Base-by-base conservation (phyloP, 2,797 vertebrate species). In the Aselliscus stoliczkanus region DNA sequence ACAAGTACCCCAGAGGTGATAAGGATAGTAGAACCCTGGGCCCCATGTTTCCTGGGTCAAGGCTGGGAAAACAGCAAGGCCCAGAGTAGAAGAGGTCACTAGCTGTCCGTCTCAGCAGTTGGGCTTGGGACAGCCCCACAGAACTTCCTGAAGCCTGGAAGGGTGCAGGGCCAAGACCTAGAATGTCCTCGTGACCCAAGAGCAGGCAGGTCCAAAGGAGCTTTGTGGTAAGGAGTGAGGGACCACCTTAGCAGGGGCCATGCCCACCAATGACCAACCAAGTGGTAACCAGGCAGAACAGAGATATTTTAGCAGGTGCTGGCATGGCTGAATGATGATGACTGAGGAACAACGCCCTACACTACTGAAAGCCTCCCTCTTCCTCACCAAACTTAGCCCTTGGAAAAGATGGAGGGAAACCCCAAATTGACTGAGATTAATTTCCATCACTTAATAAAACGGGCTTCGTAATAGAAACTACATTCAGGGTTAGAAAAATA, bases 401-500 rank as follows among this genome's bases (percentile, higher is more conserved):
- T 44, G 56, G 73, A 44, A 77, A 85, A 88, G 47, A n/a, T 52
- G 67, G 11, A 44, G 29, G 10, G 52, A 67, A 77, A 60, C 25
- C 37, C n/a, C n/a, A 64, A 25, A 84, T 8, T 54, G 64, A 75
- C 60, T 34, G 31, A 93, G 42, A 81, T 76, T 84, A 20, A 88
- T 91, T 91, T 96, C 95, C 72, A n/a, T 75, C 56, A 72, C 47
- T 29, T 79, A 44, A 18, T 86, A 10, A 93, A 67, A 31, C n/a
- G 42, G 34, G n/a, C 31, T 64, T 96, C 70, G 20, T 73, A 14
- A 69, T 5, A 88, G 34, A 93, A 92, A 90, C 37, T 54, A 47
- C 29, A 34, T 54, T 75, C 56, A 54, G 37, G 50, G 50, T 95
- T 72, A 72, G 75, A 91, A 88, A 92, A 95, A 82, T 72, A 34